phyloP scores from a whole-genome alignment of 2,797 vertebrate genomes.

The Gymnothorax reevesii region DNA sequence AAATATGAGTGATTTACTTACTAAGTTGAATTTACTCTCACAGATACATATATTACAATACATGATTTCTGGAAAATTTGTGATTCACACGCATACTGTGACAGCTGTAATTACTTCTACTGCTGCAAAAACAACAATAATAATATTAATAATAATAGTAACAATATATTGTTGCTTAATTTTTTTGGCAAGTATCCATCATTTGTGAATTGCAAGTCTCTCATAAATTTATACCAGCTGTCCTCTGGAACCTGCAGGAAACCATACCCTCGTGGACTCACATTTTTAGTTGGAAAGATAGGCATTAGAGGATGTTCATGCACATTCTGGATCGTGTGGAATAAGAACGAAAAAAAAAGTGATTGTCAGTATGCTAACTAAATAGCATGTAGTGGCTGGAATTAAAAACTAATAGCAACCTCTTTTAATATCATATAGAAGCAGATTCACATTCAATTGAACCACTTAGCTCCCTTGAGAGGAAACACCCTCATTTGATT shows the following conservation, averaged over 20 bases:
- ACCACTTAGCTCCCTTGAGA: not conserved
- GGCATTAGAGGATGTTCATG: not conserved
- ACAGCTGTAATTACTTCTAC: not conserved
- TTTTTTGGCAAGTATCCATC: not conserved
- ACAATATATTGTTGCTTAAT: not conserved
- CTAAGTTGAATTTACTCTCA: not conserved
- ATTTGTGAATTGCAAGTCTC: not conserved
- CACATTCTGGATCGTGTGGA: not conserved
- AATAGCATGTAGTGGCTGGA: not conserved
- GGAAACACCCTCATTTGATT: not conserved
- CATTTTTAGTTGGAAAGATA: not conserved
- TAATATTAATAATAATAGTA: not conserved
- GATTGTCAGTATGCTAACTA: not conserved
- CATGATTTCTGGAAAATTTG: not conserved
- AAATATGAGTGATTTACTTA: not conserved
- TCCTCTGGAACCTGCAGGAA: not conserved
- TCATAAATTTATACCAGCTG: not conserved
- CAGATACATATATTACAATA: not conserved
- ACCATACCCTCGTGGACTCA: not conserved
- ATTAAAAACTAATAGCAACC: not conserved
- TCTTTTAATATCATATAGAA: not conserved
- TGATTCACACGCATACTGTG: not conserved
- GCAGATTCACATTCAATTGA: not conserved
- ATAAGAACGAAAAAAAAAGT: not conserved
- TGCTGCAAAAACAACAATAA: not conserved